Evolutionary conservation across 2,797 vertebrate genomes (phyloP).

Genomic region (Poeciliopsis paucimaculata): DNA sequence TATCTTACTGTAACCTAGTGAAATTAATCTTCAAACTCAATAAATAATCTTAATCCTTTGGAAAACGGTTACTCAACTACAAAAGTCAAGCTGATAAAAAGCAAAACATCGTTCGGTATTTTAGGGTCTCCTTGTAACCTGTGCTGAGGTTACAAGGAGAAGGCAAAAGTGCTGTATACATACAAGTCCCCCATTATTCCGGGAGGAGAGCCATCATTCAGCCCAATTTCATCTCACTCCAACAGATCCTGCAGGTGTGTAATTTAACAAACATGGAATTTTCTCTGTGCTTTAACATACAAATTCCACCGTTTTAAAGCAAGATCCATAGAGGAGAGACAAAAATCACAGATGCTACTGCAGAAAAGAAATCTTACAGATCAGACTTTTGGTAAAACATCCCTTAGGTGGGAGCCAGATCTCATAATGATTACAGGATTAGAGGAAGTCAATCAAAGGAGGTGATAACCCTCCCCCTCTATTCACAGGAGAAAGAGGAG

Average conservation of each 20-base stretch:
- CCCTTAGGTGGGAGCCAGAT: conserved; percentile 8
- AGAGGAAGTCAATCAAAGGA: conserved; percentile 51
- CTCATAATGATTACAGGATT: conserved; percentile 43
- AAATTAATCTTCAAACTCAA: not conserved
- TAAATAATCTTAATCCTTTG: conserved; percentile 41
- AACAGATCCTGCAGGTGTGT: conserved; percentile 36
- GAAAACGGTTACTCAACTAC: conserved; percentile 45
- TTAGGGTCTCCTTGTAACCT: not conserved
- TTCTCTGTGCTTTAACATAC: conserved; percentile 4
- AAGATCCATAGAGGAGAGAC: conserved; percentile 20
- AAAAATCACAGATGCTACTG: conserved; percentile 12
- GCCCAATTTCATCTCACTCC: conserved; percentile 33
- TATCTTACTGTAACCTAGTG: not conserved
- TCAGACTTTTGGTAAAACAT: conserved; percentile 6
- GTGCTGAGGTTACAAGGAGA: no score
- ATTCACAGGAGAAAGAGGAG: conserved; percentile 6
- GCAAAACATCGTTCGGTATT: conserved; percentile 2
- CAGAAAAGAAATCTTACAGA: not conserved
- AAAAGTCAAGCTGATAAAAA: conserved; percentile 11
- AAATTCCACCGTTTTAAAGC: conserved; percentile 27
- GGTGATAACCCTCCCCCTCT: conserved; percentile 34
- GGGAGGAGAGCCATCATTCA: conserved; percentile 38
- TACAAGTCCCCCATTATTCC: conserved; percentile 19
- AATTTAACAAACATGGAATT: conserved; percentile 40
- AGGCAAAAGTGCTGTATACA: not conserved